Base-by-base conservation (phyloP, 2,888 invertebrate species). In the Nebria brevicollis region DNA sequence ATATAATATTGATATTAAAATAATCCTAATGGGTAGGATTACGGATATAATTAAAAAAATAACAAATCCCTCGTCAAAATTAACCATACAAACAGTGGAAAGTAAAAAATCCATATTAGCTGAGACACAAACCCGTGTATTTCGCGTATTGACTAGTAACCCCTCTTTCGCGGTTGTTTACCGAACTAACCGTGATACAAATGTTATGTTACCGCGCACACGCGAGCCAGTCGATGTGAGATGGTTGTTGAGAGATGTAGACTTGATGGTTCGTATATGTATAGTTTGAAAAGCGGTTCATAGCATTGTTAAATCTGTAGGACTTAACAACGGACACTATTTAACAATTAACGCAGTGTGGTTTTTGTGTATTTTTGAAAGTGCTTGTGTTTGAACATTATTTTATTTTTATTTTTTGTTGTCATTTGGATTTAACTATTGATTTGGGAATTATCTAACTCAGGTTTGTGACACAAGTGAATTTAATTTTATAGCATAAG, bases 211-310 rank as follows among this genome's bases (percentile, higher is more conserved):
- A 65, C 26, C 68, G 74, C 79, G 74, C 79, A 75, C 25, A 66
- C 74, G 41, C 74, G 10, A 42, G 66, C 25, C 79, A 79, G 79
- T 79, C 68, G 66, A 66, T 68, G 41, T 72, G 78, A 72, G 73
- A 65, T 78, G 78, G 25, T 75, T 68, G 75, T 13, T 54, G 54
- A 54, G 54, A 54, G 54, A 54, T 54, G 54, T 54, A 54, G 54
- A 54, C 54, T 54, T 54, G 54, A 54, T 54, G 13, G 54, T 54
- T 54, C 54, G 13, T 54, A 54, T 13, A 54, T 3, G 54, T 13
- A 54, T 54, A 11, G 54, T 13, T 54, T 11, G 8, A 54, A 54
- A 54, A 54, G 7, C 54, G 54, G 54, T 54, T 54, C 54, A 11
- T 54, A 54, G 54, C 54, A 54, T 54, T 54, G 54, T 54, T 54